A percentile compares a stretch with the other conserved stretches of the same genome.
phyloP scores from a whole-genome alignment of 2,888 invertebrate genomes.

The Rotaria socialis region DNA sequence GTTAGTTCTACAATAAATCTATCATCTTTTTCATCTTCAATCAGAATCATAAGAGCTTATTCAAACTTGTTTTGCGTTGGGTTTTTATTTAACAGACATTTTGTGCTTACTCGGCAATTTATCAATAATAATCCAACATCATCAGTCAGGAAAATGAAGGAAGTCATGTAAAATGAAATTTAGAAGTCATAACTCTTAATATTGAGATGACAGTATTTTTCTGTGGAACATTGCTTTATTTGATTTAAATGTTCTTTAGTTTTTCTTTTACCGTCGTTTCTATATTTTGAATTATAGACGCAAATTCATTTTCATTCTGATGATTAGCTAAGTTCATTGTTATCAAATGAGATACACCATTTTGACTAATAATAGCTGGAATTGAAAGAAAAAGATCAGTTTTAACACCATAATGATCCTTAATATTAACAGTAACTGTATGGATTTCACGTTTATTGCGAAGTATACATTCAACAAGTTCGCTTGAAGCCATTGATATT shows the following conservation, averaged over 20 bases:
- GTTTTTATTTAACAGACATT: no score
- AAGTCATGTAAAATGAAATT: background rate
- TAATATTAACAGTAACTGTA: conserved; percentile 13
- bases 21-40: background rate
- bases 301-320: background rate
- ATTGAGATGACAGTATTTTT: no score
- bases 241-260: background rate
- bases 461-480: background rate
- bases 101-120: background rate
- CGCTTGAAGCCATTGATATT: background rate
- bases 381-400: background rate
- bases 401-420: background rate
- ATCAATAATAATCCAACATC: background rate
- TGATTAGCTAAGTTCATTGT: background rate
- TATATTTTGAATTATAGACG: background rate
- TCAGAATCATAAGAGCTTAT: background rate
- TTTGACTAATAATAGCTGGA: background rate
- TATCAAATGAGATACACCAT: conserved; percentile 19
- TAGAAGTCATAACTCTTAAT: no score
- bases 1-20: background rate
- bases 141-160: background rate
- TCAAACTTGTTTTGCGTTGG: background rate
- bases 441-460: background rate
- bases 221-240: no score
- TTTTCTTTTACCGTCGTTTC: background rate